phyloP scores from a whole-genome alignment of 2,113 vertebrate genomes.

The Peromyscus polionotus region DNA sequence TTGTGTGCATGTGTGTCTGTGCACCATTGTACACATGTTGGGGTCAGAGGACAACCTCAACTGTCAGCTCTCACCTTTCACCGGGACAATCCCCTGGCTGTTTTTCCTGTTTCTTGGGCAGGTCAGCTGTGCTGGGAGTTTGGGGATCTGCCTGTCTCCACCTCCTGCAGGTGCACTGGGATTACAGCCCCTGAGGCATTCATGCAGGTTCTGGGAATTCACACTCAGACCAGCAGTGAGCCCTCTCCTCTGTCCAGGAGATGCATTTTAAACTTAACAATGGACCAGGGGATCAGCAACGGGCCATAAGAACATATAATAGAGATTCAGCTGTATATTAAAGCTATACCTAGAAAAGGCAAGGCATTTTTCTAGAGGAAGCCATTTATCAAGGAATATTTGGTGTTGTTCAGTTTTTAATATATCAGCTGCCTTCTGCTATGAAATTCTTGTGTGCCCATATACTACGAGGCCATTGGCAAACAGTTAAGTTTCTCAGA shows the following conservation, averaged over 20 bases:
- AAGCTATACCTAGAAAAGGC: too few relatives aligned
- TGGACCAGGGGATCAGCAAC: not conserved
- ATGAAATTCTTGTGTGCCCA: too few relatives aligned
- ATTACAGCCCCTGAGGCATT: not conserved
- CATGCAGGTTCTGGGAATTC: not conserved
- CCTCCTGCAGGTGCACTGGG: not conserved
- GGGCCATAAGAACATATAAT: too few relatives aligned
- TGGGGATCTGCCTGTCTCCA: not conserved
- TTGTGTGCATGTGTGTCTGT: not conserved
- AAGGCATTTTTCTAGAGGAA: too few relatives aligned
- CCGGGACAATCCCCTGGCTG: not conserved
- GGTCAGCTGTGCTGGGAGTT: not conserved
- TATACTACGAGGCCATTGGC: too few relatives aligned
- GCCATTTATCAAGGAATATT: too few relatives aligned
- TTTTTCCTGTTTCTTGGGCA: not conserved
- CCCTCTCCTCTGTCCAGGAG: not conserved
- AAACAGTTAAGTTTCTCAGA: too few relatives aligned
- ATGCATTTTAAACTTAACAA: not conserved
- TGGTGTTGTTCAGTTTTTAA: too few relatives aligned
- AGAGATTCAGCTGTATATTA: too few relatives aligned
- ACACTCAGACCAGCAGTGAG: not conserved
- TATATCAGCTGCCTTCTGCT: too few relatives aligned
- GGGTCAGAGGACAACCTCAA: not conserved
- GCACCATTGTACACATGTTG: not conserved
- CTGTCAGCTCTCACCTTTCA: too few relatives aligned